A percentile compares a stretch with the other conserved stretches of the same genome.
Evolutionary conservation across 2,113 vertebrate species (phyloP).

Genomic region (Myxocyprinus asiaticus): DNA sequence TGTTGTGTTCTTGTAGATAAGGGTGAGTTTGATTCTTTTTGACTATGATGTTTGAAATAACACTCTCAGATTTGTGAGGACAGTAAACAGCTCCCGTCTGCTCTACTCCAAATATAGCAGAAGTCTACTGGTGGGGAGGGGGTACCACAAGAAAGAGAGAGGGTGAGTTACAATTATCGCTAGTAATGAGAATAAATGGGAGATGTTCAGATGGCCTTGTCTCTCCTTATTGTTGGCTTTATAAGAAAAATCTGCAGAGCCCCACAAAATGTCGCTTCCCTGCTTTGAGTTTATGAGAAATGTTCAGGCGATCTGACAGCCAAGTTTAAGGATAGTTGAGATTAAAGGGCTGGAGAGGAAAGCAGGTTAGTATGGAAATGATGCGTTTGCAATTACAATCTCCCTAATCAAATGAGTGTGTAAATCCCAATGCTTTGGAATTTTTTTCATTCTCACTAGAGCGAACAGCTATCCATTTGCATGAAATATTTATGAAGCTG

Average conservation of each 20-base stretch:
- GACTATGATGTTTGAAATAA: conserved; percentile 17
- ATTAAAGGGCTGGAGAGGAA: conserved; percentile 44
- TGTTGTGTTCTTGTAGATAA: not conserved
- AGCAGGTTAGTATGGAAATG: conserved; percentile 58
- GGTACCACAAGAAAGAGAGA: conserved; percentile 8
- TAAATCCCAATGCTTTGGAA: conserved; percentile 43
- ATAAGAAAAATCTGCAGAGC: conserved; percentile 42
- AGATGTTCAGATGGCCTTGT: conserved; percentile 37
- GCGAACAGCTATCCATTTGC: conserved; percentile 45
- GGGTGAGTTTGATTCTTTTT: conserved; percentile 22
- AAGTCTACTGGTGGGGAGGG: not conserved
- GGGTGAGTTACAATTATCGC: conserved; percentile 41
- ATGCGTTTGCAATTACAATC: conserved; percentile 53
- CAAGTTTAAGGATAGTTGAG: conserved; percentile 31
- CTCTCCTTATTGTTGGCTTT: conserved; percentile 31
- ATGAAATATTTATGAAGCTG: conserved; percentile 57
- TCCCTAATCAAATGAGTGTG: conserved; percentile 54
- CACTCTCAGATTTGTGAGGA: conserved; percentile 33
- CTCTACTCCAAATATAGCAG: conserved; percentile 41
- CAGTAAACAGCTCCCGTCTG: conserved; percentile 46
- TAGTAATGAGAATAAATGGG: conserved; percentile 53
- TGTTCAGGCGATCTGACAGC: conserved; percentile 4
- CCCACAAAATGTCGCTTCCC: conserved; percentile 11
- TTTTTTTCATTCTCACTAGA: conserved; percentile 29
- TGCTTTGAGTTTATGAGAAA: conserved; percentile 19